A percentile compares a stretch with the other conserved stretches of the same genome.
Evolutionary conservation across 2,797 vertebrate species (phyloP).

Genomic region (Artibeus jamaicensis): DNA sequence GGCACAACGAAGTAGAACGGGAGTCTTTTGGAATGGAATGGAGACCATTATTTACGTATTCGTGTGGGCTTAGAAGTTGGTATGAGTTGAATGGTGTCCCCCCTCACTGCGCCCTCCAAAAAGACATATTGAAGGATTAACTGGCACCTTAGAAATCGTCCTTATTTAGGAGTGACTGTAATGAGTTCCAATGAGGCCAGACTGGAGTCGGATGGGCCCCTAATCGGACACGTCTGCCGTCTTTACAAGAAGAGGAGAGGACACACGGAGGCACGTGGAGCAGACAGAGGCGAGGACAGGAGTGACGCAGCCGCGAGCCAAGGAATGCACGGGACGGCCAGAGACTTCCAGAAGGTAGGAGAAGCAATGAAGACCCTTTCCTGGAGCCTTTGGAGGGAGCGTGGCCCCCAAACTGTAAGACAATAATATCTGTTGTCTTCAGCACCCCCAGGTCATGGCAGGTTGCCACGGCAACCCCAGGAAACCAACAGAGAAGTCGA

Average conservation of each 20-base stretch:
- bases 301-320: background rate
- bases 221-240: background rate
- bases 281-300: background rate
- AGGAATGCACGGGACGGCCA: background rate
- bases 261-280: background rate
- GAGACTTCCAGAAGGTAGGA: background rate
- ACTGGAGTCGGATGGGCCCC: background rate
- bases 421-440: background rate
- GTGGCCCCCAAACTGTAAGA: background rate
- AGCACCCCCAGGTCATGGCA: rapidly evolving
- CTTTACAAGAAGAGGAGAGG: background rate
- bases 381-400: background rate
- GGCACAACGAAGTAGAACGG: background rate
- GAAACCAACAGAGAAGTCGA: background rate
- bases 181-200: background rate
- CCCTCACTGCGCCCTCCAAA: background rate
- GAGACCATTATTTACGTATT: background rate
- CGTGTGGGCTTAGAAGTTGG: background rate
- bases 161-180: background rate
- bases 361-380: background rate
- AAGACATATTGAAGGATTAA: background rate
- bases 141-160: background rate
- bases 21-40: background rate
- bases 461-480: background rate
- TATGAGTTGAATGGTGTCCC: background rate